These are phyloP conservation scores for Nylanderia fulva DNA, from an alignment of 1,140 invertebrate species.

Conservation along the genomic window DNA sequence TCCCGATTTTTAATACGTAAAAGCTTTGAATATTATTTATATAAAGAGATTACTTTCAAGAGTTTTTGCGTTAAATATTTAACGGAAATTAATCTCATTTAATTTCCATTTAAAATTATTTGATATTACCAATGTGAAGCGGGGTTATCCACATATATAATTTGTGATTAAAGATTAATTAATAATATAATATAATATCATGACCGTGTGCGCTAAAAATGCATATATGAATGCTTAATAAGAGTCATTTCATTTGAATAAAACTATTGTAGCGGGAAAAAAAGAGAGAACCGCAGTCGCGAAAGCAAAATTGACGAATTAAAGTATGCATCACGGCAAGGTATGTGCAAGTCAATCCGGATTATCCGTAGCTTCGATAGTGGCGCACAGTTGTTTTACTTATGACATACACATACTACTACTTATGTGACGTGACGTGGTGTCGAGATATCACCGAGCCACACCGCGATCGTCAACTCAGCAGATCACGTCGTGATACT, in stretches of 20 bases:
- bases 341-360: not conserved
- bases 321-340: not conserved
- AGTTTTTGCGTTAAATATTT: not conserved
- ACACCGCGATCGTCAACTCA: conserved; percentile 16
- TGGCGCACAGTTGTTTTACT: not conserved
- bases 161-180: conserved; percentile 28
- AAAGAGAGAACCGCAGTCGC: not conserved
- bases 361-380: not conserved
- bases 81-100: not conserved
- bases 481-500: conserved; percentile 1
- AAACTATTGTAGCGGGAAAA: not conserved
- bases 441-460: not conserved
- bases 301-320: conserved; percentile 11
- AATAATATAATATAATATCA: too few species aligned
- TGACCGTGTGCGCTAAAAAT: not conserved
- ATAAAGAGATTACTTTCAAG: not conserved
- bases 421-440: not conserved
- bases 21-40: not conserved
- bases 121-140: not conserved
- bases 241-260: not conserved
- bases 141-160: not conserved
- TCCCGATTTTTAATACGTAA: not conserved
- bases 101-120: not conserved
- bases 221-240: not conserved
- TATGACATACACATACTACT: not conserved